phyloP scores from a whole-genome alignment of 2,888 invertebrate species.

The Margaritifera margaritifera region DNA sequence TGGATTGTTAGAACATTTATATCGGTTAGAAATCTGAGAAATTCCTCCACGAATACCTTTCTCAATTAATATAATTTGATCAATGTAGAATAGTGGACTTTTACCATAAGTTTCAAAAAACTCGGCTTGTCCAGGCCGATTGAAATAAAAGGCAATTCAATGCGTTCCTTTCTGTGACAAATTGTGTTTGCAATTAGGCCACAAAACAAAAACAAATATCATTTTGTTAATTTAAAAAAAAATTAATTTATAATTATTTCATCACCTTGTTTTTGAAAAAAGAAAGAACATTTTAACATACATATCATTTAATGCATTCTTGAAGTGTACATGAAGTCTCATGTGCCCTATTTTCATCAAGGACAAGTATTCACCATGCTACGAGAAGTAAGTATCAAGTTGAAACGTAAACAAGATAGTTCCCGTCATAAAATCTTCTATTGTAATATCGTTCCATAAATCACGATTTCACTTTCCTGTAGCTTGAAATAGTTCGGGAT shows the following conservation, averaged over 20 bases:
- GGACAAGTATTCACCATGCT: constrained; percentile 19
- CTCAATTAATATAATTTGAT: too few relatives aligned
- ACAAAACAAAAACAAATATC: too few relatives aligned
- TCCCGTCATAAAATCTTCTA: constrained; percentile 7
- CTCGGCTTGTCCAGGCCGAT: too few relatives aligned
- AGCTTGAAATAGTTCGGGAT: constrained; percentile 10
- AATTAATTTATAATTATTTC: neutral
- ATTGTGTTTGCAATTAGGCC: too few relatives aligned
- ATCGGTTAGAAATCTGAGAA: too few relatives aligned
- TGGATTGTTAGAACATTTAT: too few relatives aligned
- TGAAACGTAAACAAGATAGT: constrained; percentile 14
- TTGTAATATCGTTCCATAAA: constrained; percentile 1
- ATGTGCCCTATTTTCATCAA: constrained; percentile 15
- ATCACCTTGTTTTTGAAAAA: neutral
- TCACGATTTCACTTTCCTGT: constrained; percentile 12
- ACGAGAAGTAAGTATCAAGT: constrained; percentile 16
- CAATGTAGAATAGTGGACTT: too few relatives aligned
- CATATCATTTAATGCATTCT: too few relatives aligned
- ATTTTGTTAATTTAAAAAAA: neutral
- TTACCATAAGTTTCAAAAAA: too few relatives aligned
- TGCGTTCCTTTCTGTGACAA: too few relatives aligned
- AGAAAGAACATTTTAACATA: neutral
- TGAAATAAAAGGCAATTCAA: too few relatives aligned
- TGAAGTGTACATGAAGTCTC: constrained; percentile 13
- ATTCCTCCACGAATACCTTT: too few relatives aligned